Percentiles rank a stretch among this genome's conserved stretches.
Evolutionary conservation across 2,888 invertebrate species (phyloP).

Genomic region (Epinotia demarniana): DNA sequence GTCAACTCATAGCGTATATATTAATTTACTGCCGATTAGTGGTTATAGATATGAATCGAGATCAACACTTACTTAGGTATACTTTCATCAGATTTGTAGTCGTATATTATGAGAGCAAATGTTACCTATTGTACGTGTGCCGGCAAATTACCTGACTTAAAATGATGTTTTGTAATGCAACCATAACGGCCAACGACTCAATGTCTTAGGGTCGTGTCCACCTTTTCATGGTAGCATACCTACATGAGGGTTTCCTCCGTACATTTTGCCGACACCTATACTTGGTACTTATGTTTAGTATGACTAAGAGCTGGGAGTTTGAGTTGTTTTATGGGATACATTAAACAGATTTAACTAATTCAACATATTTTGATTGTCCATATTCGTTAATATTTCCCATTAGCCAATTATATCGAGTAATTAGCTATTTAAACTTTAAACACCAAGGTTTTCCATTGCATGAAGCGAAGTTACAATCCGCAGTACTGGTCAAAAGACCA

Average conservation of each 20-base stretch:
- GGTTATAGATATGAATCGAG: background rate
- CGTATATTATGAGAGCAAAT: background rate
- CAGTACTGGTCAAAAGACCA: too few species aligned
- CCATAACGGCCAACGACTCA: too few species aligned
- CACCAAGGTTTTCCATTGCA: too few species aligned
- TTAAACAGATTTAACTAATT: constrained; percentile 32
- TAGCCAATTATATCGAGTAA: background rate
- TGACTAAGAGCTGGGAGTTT: constrained; percentile 20
- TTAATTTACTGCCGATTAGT: constrained; percentile 3
- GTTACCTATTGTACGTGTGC: background rate
- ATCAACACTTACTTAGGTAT: background rate
- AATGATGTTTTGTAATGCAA: too few species aligned
- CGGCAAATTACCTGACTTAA: background rate
- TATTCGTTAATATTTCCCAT: background rate
- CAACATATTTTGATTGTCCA: constrained; percentile 5
- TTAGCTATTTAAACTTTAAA: background rate
- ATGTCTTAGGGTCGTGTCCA: too few species aligned
- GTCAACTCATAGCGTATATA: background rate
- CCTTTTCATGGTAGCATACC: too few species aligned
- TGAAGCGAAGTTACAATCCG: too few species aligned
- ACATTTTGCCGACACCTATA: constrained; percentile 5
- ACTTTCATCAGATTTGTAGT: background rate
- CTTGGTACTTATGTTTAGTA: constrained; percentile 5
- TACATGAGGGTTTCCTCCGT: background rate
- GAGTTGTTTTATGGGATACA: constrained; percentile 25